A percentile compares a stretch with the other conserved stretches of the same genome.
phyloP scores from a whole-genome alignment of 2,888 invertebrate genomes.

The Cyclophora punctaria region DNA sequence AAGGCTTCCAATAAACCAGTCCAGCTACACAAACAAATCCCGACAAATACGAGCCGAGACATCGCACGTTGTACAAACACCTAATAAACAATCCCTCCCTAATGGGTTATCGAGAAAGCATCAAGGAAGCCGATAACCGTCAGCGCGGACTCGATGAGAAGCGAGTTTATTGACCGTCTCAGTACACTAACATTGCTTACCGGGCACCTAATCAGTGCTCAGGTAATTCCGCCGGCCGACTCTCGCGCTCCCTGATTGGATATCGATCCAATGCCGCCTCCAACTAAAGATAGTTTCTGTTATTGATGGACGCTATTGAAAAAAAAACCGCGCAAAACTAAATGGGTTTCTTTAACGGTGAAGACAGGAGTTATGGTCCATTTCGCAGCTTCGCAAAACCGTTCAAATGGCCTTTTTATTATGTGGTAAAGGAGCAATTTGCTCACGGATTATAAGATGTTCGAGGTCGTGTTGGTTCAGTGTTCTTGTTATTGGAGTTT shows the following conservation, averaged over 20 bases:
- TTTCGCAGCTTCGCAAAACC: no score
- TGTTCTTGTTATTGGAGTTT: no score
- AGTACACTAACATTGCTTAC: conserved; percentile 20
- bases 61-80: not conserved
- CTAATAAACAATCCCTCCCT: not conserved
- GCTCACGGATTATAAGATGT: no score
- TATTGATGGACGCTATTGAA: conserved; percentile 25
- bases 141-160: not conserved
- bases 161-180: conserved; percentile 35
- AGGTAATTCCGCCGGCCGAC: conserved; percentile 45
- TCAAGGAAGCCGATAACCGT: conserved; percentile 1
- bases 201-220: conserved; percentile 54
- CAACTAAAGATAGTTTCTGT: conserved; percentile 35
- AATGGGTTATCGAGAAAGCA: conserved; percentile 4
- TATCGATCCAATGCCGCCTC: conserved; percentile 55
- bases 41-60: conserved; percentile 4
- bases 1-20: not conserved
- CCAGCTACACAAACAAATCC: conserved; percentile 4
- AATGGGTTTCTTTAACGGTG: not conserved
- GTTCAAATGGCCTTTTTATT: no score
- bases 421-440: no score
- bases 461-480: no score
- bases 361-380: no score
- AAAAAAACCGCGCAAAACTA: conserved; percentile 1
- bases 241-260: conserved; percentile 48